Evolutionary conservation across 2,797 vertebrate genomes (phyloP), one percentile per base, ranked within the genome.

Genomic region (Hipposideros larvatus): DNA sequence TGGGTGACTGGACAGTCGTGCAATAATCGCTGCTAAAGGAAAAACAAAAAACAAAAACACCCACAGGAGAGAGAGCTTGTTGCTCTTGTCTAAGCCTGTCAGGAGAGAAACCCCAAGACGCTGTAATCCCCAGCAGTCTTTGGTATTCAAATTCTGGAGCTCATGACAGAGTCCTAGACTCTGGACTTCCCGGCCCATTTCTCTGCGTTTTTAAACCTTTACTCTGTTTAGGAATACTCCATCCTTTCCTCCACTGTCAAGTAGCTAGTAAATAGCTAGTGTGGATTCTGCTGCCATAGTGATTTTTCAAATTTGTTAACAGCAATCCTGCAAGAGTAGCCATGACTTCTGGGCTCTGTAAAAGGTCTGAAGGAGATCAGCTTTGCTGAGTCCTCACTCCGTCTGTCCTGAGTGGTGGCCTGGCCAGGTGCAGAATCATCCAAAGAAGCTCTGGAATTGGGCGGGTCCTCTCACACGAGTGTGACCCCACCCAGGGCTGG

Each of bases 401-500:
- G 0, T 18, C 15, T 0, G 0, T 41, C 41, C 51, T 63, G 15
- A 22, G 11, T 22, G 43, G 7, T 28, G 24, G 31, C 31, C 59
- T 1, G 8, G 34, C 34, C 0, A 1, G 18, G n/a, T 3, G 0
- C 3, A 3, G 80, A 70, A 21, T 3, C 15, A 70, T 5, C 59
- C 11, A 31, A 31, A 63, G 11, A 63, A 63, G 28, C 61, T 34
- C 91, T 79, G 48, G n/a, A 57, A 78, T 7, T 11, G 46, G 37
- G 48, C 37, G 26, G 82, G 28, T 28, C 51, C 3, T 2, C n/a
- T 28, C 34, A 7, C 0, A 0, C 2, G 48, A 59, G 48, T 28
- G n/a, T 22, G 59, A 34, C 73, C 73, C 26, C 5, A 19, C 16
- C 43, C 43, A 9, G 41, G 59, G 18, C 3, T 18, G 51, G 59